Conservation (phyloP, 2,113 vertebrate genomes). For the Phrynosoma platyrhinos region DNA sequence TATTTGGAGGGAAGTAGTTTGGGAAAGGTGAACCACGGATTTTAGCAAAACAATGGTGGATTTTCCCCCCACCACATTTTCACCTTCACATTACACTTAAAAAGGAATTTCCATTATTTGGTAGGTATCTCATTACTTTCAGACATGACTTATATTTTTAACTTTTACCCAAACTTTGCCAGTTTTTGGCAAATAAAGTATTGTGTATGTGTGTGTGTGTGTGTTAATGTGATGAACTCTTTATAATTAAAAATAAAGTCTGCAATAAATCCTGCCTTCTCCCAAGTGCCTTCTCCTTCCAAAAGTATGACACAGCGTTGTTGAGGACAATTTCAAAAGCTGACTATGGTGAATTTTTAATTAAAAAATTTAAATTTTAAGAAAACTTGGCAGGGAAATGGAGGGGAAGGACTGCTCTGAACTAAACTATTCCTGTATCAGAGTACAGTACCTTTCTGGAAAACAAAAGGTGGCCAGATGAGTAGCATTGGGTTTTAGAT, state of each 20-base stretch:
- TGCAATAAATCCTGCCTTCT: too few species aligned
- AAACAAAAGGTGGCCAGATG: constrained; percentile 32
- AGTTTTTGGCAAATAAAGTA: constrained; percentile 20
- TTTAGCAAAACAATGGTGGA: background rate
- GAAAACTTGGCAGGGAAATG: accelerated
- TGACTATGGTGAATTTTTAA: background rate
- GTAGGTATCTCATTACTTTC: constrained; percentile 34
- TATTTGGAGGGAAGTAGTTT: too few species aligned
- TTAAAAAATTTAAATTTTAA: background rate
- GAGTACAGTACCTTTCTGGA: background rate
- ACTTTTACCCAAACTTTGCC: background rate
- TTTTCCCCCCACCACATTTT: too few species aligned
- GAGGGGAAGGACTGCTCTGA: accelerated
- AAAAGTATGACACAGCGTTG: background rate
- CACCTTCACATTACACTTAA: background rate
- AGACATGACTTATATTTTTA: constrained; percentile 23
- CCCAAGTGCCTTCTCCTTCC: background rate
- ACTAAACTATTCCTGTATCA: background rate
- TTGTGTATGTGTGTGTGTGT: too few species aligned
- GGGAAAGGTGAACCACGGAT: too few species aligned
- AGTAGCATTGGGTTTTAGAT: constrained; percentile 26
- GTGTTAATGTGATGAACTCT: constrained; percentile 18
- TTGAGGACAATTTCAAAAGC: constrained; percentile 6
- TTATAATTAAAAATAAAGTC: constrained; percentile 20
- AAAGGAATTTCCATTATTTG: background rate